Evolutionary conservation across 2,113 vertebrate species (phyloP), one percentile per base, ranked within the genome.

Genomic region (Atractosteus spatula): DNA sequence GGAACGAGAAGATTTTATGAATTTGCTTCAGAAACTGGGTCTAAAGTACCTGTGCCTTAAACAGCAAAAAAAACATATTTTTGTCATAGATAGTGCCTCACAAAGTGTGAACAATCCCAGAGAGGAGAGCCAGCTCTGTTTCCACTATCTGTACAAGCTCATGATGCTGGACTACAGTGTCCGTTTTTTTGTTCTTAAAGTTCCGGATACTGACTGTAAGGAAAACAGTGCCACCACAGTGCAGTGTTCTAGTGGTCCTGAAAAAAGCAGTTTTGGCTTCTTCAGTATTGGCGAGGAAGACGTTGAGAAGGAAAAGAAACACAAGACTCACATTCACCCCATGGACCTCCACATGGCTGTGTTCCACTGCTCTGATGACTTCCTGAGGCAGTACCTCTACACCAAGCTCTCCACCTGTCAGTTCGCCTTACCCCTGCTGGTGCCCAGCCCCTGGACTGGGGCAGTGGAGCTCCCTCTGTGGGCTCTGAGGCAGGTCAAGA

Each of bases 111-210:
- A 8, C 0, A 59, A 81, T 1, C 82, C 78, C 7, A 64, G 4
- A 29, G 78, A 71, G 43, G 84, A 83, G 17, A 2, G 1, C 0
- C 71, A 87, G 0, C 74, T 88, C 41, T 74, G 79, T 2, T 62
- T 74, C 41, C 79, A 78, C 8, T 90, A 80, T 17, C 41, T 89
- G 1, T 76, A 85, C 62, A 85, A 86, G 47, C 4, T 89, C 3
- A 14, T 83, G 1, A 77, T 79, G 73, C 7, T 86, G 13, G 83
- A 89, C 73, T 84, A 75, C 76, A 66, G 47, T 0, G 12, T 78
- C 45, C 81, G 82, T 68, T 71, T 84, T 45, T 7, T 84, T 3
- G 61, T 73, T 69, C 69, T 76, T 42, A 79, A 72, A 70, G 14
- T 66, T 66, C 41, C 5, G 41, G 6, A 7, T 7, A 57, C 10